Conservation (phyloP, 1,140 invertebrate species). For the Myzus persicae region DNA sequence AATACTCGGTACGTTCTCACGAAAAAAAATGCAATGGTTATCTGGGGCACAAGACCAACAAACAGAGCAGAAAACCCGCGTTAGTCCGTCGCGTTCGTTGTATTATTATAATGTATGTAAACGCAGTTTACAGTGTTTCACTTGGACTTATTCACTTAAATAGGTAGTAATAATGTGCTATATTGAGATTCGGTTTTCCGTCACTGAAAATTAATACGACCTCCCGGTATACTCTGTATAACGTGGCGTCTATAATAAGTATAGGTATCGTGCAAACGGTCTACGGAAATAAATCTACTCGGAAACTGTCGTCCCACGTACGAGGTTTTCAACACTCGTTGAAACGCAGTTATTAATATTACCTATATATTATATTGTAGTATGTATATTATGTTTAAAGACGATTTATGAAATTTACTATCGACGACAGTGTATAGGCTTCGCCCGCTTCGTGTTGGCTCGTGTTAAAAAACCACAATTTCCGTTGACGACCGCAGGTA, state of each 20-base stretch:
- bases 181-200: background rate
- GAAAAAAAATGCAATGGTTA: background rate
- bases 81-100: background rate
- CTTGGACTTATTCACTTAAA: background rate
- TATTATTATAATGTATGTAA: background rate
- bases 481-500: background rate
- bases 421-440: background rate
- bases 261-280: background rate
- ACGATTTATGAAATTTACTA: background rate
- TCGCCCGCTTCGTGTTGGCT: background rate
- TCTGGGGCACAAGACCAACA: background rate
- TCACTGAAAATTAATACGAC: background rate
- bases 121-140: background rate
- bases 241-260: background rate
- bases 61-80: conserved; percentile 26
- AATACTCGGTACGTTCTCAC: background rate
- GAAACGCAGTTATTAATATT: background rate
- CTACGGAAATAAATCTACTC: background rate
- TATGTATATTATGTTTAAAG: background rate
- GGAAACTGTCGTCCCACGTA: background rate
- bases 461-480: conserved; percentile 21
- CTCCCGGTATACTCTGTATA: background rate
- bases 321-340: background rate
- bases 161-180: background rate
- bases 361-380: background rate